Conservation (phyloP, 2,113 vertebrate genomes). For the Mus musculus region GRCm39 chr11:53305001-53305500, state of each 20-base stretch:
- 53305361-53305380: conserved; percentile 9
- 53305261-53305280: neutral
- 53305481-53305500: neutral
- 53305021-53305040: too few species aligned
- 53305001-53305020: too few species aligned
- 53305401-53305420: neutral
- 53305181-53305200: neutral
- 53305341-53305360: neutral
- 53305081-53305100: too few species aligned
- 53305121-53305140: neutral
- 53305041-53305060: too few species aligned
- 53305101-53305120: too few species aligned
- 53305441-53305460: neutral
- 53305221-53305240: neutral
- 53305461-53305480: neutral
- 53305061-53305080: too few species aligned
- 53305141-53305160: neutral
- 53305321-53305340: conserved; percentile 30
- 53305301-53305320: conserved; percentile 10
- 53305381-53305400: neutral
- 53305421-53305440: neutral
- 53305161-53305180: neutral
- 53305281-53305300: neutral
- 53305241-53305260: too few species aligned
- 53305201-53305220: neutral